Evolutionary conservation across 1,140 invertebrate genomes (phyloP), one percentile per base, ranked within the genome.

Genomic region (Brachionus asplanchnoidis): DNA sequence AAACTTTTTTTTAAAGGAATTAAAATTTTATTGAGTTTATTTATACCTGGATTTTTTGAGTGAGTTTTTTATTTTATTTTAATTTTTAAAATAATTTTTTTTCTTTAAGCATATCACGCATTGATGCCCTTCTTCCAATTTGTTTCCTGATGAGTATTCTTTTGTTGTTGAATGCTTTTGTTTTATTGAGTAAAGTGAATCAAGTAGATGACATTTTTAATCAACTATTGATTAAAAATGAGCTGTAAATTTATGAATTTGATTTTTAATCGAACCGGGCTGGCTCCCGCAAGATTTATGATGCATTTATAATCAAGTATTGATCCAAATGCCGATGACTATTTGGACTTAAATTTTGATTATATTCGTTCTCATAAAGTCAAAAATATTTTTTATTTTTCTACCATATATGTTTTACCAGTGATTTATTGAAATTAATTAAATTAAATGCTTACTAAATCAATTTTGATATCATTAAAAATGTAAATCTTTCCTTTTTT

Each of bases 41-140:
- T 82, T 9, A 68, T 82, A 68, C 79, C 79, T 23, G 79, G 79
- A 44, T 82, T 82, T 82, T 82, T 68, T 65, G 40, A 82, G 79
- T 82, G 53, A 82, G 79, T 32, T 36, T 14, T 56, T 70, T 23
- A n/a, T 36, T 40, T 56, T 40, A 20, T 80, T 60, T 4, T n/a
- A 56, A 23, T 80, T 65, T 56, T 56, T 42, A 36, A 3, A 53
- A 56, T 56, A 78, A 78, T 46, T 78, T 78, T 32, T 78, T 50
- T 14, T 3, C 12, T 56, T 78, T 9, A 82, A 82, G 79, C 12
- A 42, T 82, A 65, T 82, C 79, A n/a, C 32, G 79, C 8, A 82
- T 82, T 23, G 79, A 82, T 42, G 50, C 79, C 12, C 28, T 82
- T 26, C 79, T 82, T 60, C 79, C 79, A 68, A 82, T 82, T 65